These are phyloP conservation scores for Seriola quinqueradiata DNA, from an alignment of 2,113 vertebrate genomes.

Conservation along the genomic window DNA sequence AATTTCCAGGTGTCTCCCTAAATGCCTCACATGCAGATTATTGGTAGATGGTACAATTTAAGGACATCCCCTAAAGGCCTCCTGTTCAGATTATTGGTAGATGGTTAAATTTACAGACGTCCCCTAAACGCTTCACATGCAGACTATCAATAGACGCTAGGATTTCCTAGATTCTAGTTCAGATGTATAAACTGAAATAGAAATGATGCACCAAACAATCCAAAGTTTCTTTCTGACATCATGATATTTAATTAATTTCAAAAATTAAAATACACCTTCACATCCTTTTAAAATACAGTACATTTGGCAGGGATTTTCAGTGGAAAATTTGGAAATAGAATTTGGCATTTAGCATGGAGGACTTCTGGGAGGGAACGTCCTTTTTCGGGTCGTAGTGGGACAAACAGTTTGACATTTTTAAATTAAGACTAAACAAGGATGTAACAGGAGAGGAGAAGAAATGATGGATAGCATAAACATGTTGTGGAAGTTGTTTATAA, in stretches of 20 bases:
- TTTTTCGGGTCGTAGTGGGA: slow-evolving; percentile 55
- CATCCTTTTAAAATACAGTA: slow-evolving; percentile 98
- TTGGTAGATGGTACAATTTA: too few relatives aligned
- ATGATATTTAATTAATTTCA: slow-evolving; percentile 94
- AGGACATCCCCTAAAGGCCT: too few relatives aligned
- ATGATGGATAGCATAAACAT: slow-evolving; percentile 15
- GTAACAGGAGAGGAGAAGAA: slow-evolving; percentile 12
- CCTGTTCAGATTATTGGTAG: too few relatives aligned
- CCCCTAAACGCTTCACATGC: too few relatives aligned
- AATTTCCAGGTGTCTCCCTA: too few relatives aligned
- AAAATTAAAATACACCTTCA: slow-evolving; percentile 92
- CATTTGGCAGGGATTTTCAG: slow-evolving; percentile 89
- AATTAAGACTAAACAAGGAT: slow-evolving; percentile 23
- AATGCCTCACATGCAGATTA: too few relatives aligned
- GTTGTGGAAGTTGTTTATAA: not conserved
- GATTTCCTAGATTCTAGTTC: too few relatives aligned
- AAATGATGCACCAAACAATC: not conserved
- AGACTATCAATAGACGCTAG: too few relatives aligned
- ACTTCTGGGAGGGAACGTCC: slow-evolving; percentile 16
- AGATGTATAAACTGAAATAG: not conserved
- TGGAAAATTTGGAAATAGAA: slow-evolving; percentile 50
- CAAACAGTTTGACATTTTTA: slow-evolving; percentile 71
- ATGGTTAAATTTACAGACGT: too few relatives aligned
- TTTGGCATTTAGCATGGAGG: slow-evolving; percentile 43
- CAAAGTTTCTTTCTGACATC: slow-evolving; percentile 79